These are phyloP conservation scores for Drosophila tani DNA, from an alignment of 1,140 invertebrate species.

Conservation along the genomic window DNA sequence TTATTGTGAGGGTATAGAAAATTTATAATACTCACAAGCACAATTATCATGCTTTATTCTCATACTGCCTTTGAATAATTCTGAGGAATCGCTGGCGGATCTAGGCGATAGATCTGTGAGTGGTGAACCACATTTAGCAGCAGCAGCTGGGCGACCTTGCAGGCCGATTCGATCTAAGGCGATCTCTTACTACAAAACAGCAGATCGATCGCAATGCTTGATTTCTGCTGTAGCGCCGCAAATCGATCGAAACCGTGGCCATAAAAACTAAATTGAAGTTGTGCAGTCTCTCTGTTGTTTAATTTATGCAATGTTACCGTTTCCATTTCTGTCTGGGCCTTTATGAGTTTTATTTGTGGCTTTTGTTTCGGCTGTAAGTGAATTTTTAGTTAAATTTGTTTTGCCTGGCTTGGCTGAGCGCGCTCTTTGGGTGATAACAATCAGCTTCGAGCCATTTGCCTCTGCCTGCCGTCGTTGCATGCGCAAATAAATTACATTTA, in stretches of 20 bases:
- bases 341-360: slow-evolving; percentile 36
- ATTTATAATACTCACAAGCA: background rate
- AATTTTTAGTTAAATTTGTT: slow-evolving; percentile 77
- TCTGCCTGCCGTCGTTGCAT: slow-evolving; percentile 41
- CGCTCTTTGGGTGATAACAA: slow-evolving; percentile 59
- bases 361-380: slow-evolving; percentile 60
- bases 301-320: slow-evolving; percentile 73
- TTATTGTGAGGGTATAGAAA: background rate
- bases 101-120: slow-evolving; percentile 14
- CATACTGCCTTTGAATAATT: background rate
- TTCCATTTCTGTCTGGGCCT: slow-evolving; percentile 20
- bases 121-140: slow-evolving; percentile 52
- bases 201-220: slow-evolving; percentile 58
- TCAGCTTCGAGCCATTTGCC: slow-evolving; percentile 53
- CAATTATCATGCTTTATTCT: background rate
- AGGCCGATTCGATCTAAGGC: slow-evolving; percentile 39
- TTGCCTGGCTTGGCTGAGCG: slow-evolving; percentile 59
- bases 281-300: slow-evolving; percentile 47
- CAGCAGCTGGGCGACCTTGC: slow-evolving; percentile 72
- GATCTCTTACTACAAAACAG: slow-evolving; percentile 48
- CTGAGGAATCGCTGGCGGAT: slow-evolving; percentile 38
- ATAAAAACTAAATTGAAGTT: slow-evolving; percentile 64
- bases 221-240: slow-evolving; percentile 65
- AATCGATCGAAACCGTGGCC: slow-evolving; percentile 63
- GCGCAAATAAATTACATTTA: slow-evolving; percentile 76